Evolutionary conservation across 2,888 invertebrate species (phyloP).

Genomic region (Bellardia pandia): DNA sequence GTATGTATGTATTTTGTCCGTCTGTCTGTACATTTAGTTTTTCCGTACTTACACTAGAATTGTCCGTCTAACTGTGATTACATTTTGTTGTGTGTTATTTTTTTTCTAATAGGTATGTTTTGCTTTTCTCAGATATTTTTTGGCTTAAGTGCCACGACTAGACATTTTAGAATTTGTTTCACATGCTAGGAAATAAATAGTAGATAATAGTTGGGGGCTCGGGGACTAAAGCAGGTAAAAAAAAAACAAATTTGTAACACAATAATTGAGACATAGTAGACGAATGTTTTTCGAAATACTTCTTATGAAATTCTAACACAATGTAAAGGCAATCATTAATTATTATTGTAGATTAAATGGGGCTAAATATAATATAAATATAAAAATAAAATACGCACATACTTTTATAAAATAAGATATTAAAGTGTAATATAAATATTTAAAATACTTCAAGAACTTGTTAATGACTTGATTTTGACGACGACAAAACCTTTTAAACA

Average conservation of each 20-base stretch:
- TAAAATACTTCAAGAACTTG: no score
- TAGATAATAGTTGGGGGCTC: background rate
- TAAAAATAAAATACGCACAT: no score
- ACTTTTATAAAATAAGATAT: no score
- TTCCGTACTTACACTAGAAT: background rate
- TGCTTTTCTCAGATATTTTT: background rate
- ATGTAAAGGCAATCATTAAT: background rate
- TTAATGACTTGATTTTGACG: no score
- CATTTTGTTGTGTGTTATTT: background rate
- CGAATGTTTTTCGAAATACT: background rate
- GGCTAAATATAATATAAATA: background rate
- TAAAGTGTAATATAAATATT: background rate
- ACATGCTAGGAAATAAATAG: background rate
- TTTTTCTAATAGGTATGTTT: no score
- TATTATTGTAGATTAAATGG: background rate
- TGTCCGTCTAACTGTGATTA: slow-evolving; percentile 47
- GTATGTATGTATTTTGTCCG: background rate
- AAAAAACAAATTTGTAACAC: background rate
- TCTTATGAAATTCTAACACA: background rate
- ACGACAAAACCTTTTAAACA: no score
- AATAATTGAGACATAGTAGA: background rate
- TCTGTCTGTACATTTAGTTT: background rate
- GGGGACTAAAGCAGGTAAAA: background rate
- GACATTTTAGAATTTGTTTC: slow-evolving; percentile 22
- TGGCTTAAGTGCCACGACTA: slow-evolving; percentile 18